phyloP scores from a whole-genome alignment of 2,797 vertebrate genomes.

The Rhabdomys pumilio region DNA sequence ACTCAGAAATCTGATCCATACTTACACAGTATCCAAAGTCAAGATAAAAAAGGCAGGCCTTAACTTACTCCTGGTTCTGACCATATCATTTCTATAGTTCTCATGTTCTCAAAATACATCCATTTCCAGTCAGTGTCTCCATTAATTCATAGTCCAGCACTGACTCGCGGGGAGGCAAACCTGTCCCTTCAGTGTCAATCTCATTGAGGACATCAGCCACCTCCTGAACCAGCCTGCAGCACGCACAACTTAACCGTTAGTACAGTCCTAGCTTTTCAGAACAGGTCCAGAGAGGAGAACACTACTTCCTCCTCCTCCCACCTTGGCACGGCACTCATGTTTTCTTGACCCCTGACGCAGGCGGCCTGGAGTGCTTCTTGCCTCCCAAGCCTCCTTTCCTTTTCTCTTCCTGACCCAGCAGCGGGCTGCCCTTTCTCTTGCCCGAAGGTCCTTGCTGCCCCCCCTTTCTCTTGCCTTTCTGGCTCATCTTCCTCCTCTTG shows the following conservation, averaged over 20 bases:
- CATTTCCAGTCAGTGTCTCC: constrained; percentile 29
- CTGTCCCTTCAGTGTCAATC: neutral
- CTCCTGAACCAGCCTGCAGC: neutral
- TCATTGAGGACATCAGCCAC: neutral
- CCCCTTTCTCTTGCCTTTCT: constrained; percentile 87
- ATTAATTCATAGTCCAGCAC: neutral
- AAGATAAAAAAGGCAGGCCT: constrained; percentile 26
- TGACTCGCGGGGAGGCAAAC: neutral
- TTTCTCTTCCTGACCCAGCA: constrained; percentile 57
- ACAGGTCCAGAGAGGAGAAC: neutral
- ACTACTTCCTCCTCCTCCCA: constrained; percentile 79
- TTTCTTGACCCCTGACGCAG: constrained; percentile 61
- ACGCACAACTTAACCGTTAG: neutral
- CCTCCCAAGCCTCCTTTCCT: constrained; percentile 68
- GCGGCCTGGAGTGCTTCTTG: constrained; percentile 4
- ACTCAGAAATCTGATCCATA: constrained; percentile 25
- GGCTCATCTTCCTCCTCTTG: constrained; percentile 88
- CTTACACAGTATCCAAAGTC: constrained; percentile 20
- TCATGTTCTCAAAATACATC: neutral
- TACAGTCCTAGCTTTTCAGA: neutral
- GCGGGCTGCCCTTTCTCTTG: constrained; percentile 83
- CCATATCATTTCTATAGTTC: constrained; percentile 20
- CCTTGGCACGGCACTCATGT: constrained; percentile 73
- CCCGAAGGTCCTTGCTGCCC: constrained; percentile 88
- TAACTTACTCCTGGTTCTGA: neutral